These are phyloP conservation scores for Oncorhynchus kisutch DNA, from an alignment of 2,113 vertebrate species.

Conservation along the genomic window DNA sequence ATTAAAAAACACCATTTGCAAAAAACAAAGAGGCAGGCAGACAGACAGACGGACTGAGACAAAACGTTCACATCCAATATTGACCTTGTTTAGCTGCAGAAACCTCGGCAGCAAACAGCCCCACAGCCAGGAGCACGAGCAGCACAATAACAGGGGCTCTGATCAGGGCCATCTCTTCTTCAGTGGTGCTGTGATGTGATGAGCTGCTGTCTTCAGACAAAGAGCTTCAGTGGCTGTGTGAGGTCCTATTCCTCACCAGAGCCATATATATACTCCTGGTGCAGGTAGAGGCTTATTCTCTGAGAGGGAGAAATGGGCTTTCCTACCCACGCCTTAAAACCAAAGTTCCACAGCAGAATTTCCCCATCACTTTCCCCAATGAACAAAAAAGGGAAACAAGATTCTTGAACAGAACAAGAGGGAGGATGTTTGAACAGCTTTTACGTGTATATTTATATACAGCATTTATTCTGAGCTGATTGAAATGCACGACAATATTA, in stretches of 20 bases:
- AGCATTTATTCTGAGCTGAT: too few species aligned
- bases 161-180: slow-evolving; percentile 53
- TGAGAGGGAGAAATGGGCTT: too few species aligned
- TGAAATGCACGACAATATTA: too few species aligned
- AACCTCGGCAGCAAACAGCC: slow-evolving; percentile 25
- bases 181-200: slow-evolving; percentile 9
- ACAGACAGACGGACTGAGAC: background rate
- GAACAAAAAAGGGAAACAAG: background rate
- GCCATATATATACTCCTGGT: slow-evolving; percentile 12
- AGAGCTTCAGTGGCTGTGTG: slow-evolving; percentile 16
- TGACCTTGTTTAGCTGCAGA: slow-evolving; percentile 41
- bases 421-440: background rate
- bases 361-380: background rate
- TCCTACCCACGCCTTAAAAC: too few species aligned
- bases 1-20: too few species aligned
- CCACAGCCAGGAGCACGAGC: slow-evolving; percentile 39
- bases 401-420: background rate
- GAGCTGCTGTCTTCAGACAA: slow-evolving; percentile 23
- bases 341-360: too few species aligned
- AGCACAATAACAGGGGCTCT: slow-evolving; percentile 20
- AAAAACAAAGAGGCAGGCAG: too few species aligned
- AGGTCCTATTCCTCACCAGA: background rate
- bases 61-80: background rate
- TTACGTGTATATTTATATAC: too few species aligned
- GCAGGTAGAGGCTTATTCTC: slow-evolving; percentile 3